Evolutionary conservation across 2,797 vertebrate genomes (phyloP).

Genomic region (Hippopotamyrus pictus): DNA sequence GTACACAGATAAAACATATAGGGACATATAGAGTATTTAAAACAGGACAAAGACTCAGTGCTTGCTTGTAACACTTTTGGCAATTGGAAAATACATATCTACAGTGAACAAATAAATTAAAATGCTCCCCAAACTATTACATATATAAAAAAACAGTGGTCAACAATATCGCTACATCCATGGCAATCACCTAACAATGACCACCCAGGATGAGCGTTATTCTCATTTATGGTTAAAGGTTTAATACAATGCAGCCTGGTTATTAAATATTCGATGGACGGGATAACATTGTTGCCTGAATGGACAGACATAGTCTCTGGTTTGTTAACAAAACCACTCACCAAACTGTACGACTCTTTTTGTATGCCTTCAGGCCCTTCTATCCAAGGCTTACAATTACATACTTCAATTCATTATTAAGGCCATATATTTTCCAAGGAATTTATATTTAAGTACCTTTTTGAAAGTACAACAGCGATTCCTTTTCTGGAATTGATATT

Average conservation of each 20-base stretch:
- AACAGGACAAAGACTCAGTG: background rate
- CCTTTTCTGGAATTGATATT: background rate
- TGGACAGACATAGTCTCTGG: background rate
- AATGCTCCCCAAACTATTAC: background rate
- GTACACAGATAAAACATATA: background rate
- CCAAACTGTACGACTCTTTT: background rate
- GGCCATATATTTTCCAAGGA: background rate
- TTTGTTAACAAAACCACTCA: slow-evolving; percentile 3
- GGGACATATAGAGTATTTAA: background rate
- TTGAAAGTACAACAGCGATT: slow-evolving; percentile 4
- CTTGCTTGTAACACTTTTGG: background rate
- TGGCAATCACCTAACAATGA: background rate
- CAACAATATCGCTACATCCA: background rate
- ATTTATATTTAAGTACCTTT: background rate
- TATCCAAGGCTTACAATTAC: background rate
- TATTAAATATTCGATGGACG: background rate
- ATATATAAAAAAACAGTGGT: background rate
- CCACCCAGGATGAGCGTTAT: background rate
- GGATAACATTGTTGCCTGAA: background rate
- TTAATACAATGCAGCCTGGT: background rate
- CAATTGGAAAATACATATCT: background rate
- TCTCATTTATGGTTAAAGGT: background rate
- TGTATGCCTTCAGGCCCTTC: background rate
- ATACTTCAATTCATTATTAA: background rate
- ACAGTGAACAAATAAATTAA: background rate